Conservation (phyloP, 1,140 invertebrate genomes). For the Halesus radiatus region DNA sequence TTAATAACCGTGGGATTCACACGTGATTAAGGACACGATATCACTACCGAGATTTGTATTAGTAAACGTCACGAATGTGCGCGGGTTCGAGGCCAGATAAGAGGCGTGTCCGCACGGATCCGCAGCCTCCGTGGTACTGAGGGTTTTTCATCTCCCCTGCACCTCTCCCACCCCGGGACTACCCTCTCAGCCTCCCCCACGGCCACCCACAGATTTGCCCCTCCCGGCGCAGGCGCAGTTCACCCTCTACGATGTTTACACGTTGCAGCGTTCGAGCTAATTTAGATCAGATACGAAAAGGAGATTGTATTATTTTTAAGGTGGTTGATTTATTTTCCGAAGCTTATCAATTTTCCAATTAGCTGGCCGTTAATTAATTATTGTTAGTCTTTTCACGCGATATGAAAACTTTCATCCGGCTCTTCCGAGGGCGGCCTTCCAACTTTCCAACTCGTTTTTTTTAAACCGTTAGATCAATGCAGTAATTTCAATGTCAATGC, state of each 20-base stretch:
- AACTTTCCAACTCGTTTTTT: too few species aligned
- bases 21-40: constrained; percentile 30
- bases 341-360: too few species aligned
- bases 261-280: constrained; percentile 25
- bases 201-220: background rate
- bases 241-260: constrained; percentile 37
- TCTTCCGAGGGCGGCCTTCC: too few species aligned
- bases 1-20: constrained; percentile 13
- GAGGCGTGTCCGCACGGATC: constrained; percentile 50
- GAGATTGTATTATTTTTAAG: constrained; percentile 1
- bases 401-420: too few species aligned
- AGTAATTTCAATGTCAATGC: too few species aligned
- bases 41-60: constrained; percentile 30
- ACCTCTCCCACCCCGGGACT: background rate
- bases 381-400: too few species aligned
- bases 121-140: constrained; percentile 54
- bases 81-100: constrained; percentile 23
- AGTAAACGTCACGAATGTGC: constrained; percentile 46
- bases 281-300: constrained; percentile 14
- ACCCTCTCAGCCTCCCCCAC: background rate
- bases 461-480: too few species aligned
- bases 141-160: constrained; percentile 1
- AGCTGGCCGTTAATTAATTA: too few species aligned
- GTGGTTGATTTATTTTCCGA: background rate
- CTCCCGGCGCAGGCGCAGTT: constrained; percentile 23